These are phyloP conservation scores for Disparrhopalites patrizii DNA, from an alignment of 2,888 invertebrate species.

Conservation along the genomic window DNA sequence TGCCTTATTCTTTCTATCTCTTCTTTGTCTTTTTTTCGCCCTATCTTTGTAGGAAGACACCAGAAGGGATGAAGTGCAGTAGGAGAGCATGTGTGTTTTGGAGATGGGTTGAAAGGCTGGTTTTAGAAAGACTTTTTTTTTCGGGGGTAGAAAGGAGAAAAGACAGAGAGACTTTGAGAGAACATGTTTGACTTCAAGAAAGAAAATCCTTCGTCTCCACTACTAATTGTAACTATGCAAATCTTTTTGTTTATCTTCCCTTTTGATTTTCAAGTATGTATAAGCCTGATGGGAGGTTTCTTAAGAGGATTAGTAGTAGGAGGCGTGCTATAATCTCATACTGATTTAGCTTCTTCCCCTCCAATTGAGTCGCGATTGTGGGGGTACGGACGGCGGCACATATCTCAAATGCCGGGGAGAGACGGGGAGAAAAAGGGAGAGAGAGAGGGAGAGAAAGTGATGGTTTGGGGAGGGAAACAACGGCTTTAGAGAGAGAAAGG, in stretches of 20 bases:
- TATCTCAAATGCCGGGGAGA: too few species aligned
- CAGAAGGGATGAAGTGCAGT: neutral
- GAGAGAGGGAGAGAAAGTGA: too few species aligned
- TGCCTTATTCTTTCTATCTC: too few species aligned
- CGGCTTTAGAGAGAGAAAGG: too few species aligned
- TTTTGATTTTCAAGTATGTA: slow-evolving; percentile 8
- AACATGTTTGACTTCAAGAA: neutral
- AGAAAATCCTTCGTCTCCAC: neutral
- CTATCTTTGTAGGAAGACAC: neutral
- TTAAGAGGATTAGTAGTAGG: slow-evolving; percentile 17
- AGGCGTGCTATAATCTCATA: slow-evolving; percentile 6
- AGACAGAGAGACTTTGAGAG: neutral
- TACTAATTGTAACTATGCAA: slow-evolving; percentile 14
- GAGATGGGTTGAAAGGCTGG: too few species aligned
- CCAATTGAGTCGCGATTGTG: neutral
- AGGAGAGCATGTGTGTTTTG: too few species aligned
- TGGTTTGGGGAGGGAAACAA: too few species aligned
- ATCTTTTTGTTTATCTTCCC: slow-evolving; percentile 17
- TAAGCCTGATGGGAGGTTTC: slow-evolving; percentile 7
- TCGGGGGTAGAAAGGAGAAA: neutral
- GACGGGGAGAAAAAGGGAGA: too few species aligned
- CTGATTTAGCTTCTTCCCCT: slow-evolving; percentile 6
- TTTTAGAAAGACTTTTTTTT: too few species aligned
- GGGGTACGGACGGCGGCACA: too few species aligned
- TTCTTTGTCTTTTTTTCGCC: too few species aligned